Evolutionary conservation across 2,113 vertebrate genomes (phyloP).

Genomic region (Plecotus auritus): DNA sequence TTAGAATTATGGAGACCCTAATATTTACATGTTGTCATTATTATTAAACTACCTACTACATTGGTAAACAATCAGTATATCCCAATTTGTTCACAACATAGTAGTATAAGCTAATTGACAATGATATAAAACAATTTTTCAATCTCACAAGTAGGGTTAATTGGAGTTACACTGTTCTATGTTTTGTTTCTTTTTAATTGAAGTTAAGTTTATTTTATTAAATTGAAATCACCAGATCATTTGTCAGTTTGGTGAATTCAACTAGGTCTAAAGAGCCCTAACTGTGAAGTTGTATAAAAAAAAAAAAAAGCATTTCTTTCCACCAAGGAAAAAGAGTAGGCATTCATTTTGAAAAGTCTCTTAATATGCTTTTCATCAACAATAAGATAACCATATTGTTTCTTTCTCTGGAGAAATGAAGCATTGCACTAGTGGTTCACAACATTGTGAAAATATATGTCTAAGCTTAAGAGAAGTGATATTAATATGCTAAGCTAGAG

Average conservation of each 20-base stretch:
- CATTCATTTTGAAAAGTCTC: neutral
- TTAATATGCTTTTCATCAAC: neutral
- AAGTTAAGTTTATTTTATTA: neutral
- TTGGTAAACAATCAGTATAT: neutral
- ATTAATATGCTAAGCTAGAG: neutral
- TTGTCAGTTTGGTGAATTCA: neutral
- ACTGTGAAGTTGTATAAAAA: neutral
- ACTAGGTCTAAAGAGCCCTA: neutral
- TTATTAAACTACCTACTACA: neutral
- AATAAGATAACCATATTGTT: neutral
- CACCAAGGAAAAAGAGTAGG: neutral
- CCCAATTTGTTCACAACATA: neutral
- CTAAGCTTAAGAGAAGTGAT: neutral
- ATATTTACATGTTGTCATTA: neutral
- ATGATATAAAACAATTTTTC: neutral
- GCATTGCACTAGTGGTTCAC: neutral
- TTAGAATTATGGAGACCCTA: neutral
- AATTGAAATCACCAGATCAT: neutral
- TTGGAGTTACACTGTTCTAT: neutral
- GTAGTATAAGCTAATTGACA: neutral
- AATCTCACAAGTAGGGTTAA: neutral
- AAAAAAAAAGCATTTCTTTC: neutral
- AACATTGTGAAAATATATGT: neutral
- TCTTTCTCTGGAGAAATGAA: neutral
- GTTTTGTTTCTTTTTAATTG: slow-evolving; percentile 20